Evolutionary conservation across 2,113 vertebrate species (phyloP), one percentile per base, ranked within the genome.

Genomic region (Athene noctua): DNA sequence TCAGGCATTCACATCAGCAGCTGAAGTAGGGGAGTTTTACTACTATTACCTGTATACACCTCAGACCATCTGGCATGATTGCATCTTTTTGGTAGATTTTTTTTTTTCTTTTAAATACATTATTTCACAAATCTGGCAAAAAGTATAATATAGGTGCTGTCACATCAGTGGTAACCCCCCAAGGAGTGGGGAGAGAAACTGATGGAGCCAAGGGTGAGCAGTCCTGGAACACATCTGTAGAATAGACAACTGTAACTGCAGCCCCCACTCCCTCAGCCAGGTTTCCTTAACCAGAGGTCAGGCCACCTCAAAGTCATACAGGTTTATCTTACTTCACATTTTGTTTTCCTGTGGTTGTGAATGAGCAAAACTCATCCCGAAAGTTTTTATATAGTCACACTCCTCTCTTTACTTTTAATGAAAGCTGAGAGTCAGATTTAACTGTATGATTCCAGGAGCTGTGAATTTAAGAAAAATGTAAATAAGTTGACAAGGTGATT

Each of bases 201-300:
- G 3, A 7, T 42, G 10, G 18, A 75, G 62, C 16, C 27, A 59
- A 59, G 25, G 17, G 5, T n/a, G n/a, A 88, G 25, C 15, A 22
- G 25, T 51, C n/a, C 66, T 68, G 49, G 49, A 86, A 93, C 4
- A 16, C 4, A 49, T 11, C 6, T 49, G 9, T 44, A 75, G 73
- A 75, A 73, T 14, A 84, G 5, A 32, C n/a, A 32, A 10, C 2
- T 25, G 16, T 27, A 86, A 59, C 20, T 77, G 13, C 49, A 84
- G 5, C 27, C 49, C 1, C 0, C 75, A 6, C 3, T 11, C 7
- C 3, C 4, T 1, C 34, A 47, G 25, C 3, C 27, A 57, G 22
- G 13, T 54, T 38, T 38, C 13, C 25, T 55, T 77, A 80, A 51
- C 19, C 19, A 85, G 52, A 86, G 21, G 54, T 62, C 15, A 66